phyloP scores from a whole-genome alignment of 2,113 vertebrate genomes.

The Sakesphorus luctuosus region DNA sequence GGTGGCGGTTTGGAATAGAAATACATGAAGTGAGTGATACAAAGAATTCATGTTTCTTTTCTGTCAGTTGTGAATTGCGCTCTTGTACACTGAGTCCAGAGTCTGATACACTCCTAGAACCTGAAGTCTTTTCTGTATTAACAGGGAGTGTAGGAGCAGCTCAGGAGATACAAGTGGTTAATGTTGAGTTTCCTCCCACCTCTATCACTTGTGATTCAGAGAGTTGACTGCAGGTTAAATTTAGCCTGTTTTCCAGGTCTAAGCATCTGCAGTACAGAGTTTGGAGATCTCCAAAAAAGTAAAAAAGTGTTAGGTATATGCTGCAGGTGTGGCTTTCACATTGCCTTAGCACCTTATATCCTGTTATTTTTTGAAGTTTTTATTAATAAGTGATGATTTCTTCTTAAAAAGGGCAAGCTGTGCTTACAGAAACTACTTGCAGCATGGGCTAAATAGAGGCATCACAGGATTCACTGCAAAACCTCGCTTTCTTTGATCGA shows the following conservation, averaged over 20 bases:
- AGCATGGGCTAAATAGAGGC: accelerated
- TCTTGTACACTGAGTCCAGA: neutral
- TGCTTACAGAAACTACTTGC: neutral
- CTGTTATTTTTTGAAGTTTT: neutral
- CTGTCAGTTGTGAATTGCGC: neutral
- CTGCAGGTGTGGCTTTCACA: neutral
- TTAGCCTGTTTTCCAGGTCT: neutral
- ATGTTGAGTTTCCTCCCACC: neutral
- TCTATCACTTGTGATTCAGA: neutral
- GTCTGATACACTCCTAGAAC: neutral
- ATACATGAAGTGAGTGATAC: neutral
- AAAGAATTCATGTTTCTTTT: neutral
- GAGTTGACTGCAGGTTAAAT: neutral
- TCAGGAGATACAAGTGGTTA: neutral
- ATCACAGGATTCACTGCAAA: neutral
- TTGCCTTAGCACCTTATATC: neutral
- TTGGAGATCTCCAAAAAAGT: neutral
- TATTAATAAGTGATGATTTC: neutral
- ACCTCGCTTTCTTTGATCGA: neutral
- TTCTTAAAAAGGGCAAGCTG: neutral
- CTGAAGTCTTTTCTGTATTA: neutral
- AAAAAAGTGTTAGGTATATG: neutral
- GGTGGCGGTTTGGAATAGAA: neutral
- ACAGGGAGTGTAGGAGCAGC: no score
- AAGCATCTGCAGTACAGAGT: neutral